phyloP scores from a whole-genome alignment of 1,140 invertebrate genomes.

The Oncopodura yosiiana region DNA sequence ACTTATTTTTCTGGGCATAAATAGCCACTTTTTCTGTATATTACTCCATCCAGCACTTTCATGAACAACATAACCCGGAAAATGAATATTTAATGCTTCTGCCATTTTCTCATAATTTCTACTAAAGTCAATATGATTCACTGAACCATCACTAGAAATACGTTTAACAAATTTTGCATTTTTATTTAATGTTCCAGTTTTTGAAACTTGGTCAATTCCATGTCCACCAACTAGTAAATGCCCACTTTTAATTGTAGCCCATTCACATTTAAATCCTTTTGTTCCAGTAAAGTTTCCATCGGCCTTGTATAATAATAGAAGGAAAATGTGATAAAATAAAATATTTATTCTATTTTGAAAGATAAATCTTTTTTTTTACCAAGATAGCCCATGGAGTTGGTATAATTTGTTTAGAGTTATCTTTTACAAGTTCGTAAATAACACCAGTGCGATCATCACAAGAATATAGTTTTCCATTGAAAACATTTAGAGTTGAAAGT shows the following conservation, averaged over 20 bases:
- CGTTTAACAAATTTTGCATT: constrained; percentile 93
- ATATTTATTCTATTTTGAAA: too few species aligned
- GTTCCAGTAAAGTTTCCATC: too few species aligned
- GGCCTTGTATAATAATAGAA: too few species aligned
- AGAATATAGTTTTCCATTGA: constrained; percentile 78
- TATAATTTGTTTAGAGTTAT: constrained; percentile 38
- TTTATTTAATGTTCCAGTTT: constrained; percentile 83
- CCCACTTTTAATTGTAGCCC: constrained; percentile 87
- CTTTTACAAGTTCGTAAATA: constrained; percentile 56
- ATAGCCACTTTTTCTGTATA: constrained; percentile 76
- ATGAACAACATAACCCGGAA: constrained; percentile 90
- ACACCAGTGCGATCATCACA: constrained; percentile 95
- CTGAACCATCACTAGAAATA: constrained; percentile 64
- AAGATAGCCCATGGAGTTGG: constrained; percentile 85
- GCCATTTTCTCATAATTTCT: constrained; percentile 55
- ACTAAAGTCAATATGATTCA: constrained; percentile 66
- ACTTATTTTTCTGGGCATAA: constrained; percentile 82
- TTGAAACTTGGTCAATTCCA: constrained; percentile 94
- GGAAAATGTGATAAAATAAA: too few species aligned
- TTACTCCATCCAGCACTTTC: constrained; percentile 85
- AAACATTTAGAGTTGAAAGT: constrained; percentile 87
- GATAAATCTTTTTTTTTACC: too few species aligned
- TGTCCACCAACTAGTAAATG: constrained; percentile 84
- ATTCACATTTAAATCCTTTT: constrained; percentile 87
- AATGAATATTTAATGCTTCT: constrained; percentile 50